Evolutionary conservation across 2,797 vertebrate genomes (phyloP), one percentile per base, ranked within the genome.

Genomic region (Centroberyx gerrardi): DNA sequence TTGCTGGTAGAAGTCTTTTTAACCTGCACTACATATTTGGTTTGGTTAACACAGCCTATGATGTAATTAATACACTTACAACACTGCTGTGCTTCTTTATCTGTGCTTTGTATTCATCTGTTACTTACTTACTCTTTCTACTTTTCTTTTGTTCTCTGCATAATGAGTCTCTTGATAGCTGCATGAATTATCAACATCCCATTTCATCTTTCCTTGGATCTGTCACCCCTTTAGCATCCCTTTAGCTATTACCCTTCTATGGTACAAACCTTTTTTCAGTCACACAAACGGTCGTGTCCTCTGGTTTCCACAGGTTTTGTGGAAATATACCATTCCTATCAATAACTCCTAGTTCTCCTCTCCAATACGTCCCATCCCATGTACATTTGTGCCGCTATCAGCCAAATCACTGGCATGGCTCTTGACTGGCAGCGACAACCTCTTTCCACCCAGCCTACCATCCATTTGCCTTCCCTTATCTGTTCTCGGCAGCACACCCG

Each of bases 381-480:
- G 40, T 33, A 70, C 58, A 52, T 29, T 60, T 49, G 8, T 18
- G 27, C 62, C 51, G 42, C 62, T 42, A 66, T 74, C 74, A 8
- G 17, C 33, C 60, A 28, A 56, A 63, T 84, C 62, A 46, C 42
- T 58, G 68, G 9, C 68, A 12, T 27, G 66, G 72, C 74, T 54
- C 31, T 62, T 31, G 63, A 84, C 62, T 54, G 69, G 63, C 69
- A 55, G 59, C 5, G 5, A 44, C 48, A 68, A 12, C 56, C 51
- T 63, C 78, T 62, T 52, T 74, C 68, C 44, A 27, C 55, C 18
- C 54, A 27, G 62, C 46, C 58, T 22, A n/a, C 61, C 64, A 46
- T 71, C 70, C 81, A 46, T 60, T 68, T 18, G 38, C 76, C 62
- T 64, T 62, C 61, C 52, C 74, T 84, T 84, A 82, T 85, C 84